Conservation (phyloP, 1,140 invertebrate species). For the Psilanteris sp. region DNA sequence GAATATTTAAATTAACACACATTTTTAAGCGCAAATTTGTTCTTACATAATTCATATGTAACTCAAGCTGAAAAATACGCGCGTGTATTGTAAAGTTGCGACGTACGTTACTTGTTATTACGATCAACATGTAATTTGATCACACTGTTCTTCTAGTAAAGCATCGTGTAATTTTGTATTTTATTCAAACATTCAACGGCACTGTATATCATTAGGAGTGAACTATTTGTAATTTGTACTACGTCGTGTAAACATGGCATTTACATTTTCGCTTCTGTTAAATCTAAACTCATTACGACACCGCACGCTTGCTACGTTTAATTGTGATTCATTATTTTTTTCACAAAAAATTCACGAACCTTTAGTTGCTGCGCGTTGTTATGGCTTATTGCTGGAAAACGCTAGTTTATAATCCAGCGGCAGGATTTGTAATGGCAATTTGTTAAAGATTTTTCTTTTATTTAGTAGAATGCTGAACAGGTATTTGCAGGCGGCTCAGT, state of each 20-base stretch:
- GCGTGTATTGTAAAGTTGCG: constrained; percentile 28
- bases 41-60: constrained; percentile 37
- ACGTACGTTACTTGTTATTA: constrained; percentile 52
- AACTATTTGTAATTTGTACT: constrained; percentile 61
- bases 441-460: too few species aligned
- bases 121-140: constrained; percentile 56
- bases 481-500: too few species aligned
- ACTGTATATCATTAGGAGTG: constrained; percentile 56
- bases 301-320: constrained; percentile 24
- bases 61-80: constrained; percentile 28
- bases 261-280: constrained; percentile 59
- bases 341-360: neutral
- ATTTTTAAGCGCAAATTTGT: constrained; percentile 10
- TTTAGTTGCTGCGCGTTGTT: too few species aligned
- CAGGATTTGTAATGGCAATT: too few species aligned
- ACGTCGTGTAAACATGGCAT: constrained; percentile 56
- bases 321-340: constrained; percentile 14
- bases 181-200: constrained; percentile 57
- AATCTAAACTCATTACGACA: constrained; percentile 50
- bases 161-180: constrained; percentile 60
- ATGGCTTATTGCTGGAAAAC: too few species aligned
- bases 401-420: too few species aligned
- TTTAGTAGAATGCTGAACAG: too few species aligned
- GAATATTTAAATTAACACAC: constrained; percentile 3
- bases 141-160: constrained; percentile 41